Evolutionary conservation across 2,888 invertebrate genomes (phyloP).

Genomic region (Platycnemis pennipes): DNA sequence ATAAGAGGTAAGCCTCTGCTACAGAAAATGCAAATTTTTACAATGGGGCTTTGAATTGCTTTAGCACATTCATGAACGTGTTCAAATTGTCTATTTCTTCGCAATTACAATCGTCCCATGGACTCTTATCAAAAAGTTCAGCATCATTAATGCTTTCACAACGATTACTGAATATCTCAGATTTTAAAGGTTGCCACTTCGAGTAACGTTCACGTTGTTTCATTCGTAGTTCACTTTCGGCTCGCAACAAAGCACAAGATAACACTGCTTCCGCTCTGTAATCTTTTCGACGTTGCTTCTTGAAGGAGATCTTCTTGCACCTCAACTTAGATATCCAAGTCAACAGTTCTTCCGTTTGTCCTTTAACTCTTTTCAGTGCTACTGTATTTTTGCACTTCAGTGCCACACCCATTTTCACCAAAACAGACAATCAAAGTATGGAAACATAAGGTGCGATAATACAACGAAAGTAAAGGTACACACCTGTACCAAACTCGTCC

Average conservation of each 20-base stretch:
- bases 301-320: slow-evolving; percentile 71
- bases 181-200: slow-evolving; percentile 81
- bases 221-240: slow-evolving; percentile 82
- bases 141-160: slow-evolving; percentile 68
- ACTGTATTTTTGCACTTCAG: slow-evolving; percentile 50
- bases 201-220: slow-evolving; percentile 84
- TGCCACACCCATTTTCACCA: slow-evolving; percentile 51
- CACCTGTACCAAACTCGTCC: slow-evolving; percentile 68
- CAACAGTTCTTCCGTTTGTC: slow-evolving; percentile 72
- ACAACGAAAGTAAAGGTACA: slow-evolving; percentile 59
- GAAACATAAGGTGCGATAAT: too few relatives aligned
- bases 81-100: slow-evolving; percentile 85
- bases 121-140: slow-evolving; percentile 73
- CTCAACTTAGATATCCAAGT: slow-evolving; percentile 72
- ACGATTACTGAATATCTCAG: slow-evolving; percentile 69
- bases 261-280: slow-evolving; percentile 85
- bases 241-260: slow-evolving; percentile 82
- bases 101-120: slow-evolving; percentile 75
- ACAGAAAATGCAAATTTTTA: slow-evolving; percentile 77
- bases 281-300: slow-evolving; percentile 81
- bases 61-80: slow-evolving; percentile 84
- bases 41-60: slow-evolving; percentile 80
- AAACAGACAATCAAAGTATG: slow-evolving; percentile 52
- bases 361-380: slow-evolving; percentile 77
- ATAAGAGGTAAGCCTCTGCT: neutral